These are phyloP conservation scores for Microctenopoma lineatum DNA, from an alignment of 2,797 vertebrate genomes.

Conservation along the genomic window DNA sequence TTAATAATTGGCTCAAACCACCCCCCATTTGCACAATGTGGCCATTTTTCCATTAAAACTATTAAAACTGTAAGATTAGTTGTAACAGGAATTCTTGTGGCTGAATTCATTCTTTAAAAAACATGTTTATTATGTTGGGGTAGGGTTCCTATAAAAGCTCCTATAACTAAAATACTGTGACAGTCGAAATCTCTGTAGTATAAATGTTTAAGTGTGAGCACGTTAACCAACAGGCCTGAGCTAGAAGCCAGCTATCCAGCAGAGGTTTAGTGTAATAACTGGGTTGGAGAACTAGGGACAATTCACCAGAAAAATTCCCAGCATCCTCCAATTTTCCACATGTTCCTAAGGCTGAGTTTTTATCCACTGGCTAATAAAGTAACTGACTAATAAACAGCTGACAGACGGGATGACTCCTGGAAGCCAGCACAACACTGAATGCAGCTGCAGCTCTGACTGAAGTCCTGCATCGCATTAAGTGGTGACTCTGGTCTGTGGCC, in stretches of 20 bases:
- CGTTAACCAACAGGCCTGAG: conserved; percentile 15
- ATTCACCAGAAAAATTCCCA: conserved; percentile 63
- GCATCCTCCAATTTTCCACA: conserved; percentile 66
- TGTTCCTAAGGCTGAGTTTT: conserved; percentile 54
- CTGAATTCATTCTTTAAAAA: too few species aligned
- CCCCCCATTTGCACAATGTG: too few species aligned
- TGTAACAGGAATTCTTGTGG: too few species aligned
- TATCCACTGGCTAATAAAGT: conserved; percentile 66
- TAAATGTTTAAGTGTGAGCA: too few species aligned
- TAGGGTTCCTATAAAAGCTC: too few species aligned
- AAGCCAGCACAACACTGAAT: conserved; percentile 34
- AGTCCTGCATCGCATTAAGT: conserved; percentile 31
- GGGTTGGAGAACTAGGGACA: conserved; percentile 54
- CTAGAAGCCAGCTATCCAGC: conserved; percentile 52
- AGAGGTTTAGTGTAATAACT: conserved; percentile 64
- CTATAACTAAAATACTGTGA: too few species aligned
- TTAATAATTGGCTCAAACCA: too few species aligned
- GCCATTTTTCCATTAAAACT: too few species aligned
- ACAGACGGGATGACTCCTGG: conserved; percentile 59
- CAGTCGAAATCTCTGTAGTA: background rate
- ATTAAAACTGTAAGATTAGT: too few species aligned
- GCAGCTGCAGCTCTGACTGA: conserved; percentile 57
- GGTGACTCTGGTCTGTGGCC: conserved; percentile 38
- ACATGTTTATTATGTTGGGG: too few species aligned
- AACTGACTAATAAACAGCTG: conserved; percentile 74